Evolutionary conservation across 2,888 invertebrate species (phyloP).

Genomic region (Gerris lacustris): DNA sequence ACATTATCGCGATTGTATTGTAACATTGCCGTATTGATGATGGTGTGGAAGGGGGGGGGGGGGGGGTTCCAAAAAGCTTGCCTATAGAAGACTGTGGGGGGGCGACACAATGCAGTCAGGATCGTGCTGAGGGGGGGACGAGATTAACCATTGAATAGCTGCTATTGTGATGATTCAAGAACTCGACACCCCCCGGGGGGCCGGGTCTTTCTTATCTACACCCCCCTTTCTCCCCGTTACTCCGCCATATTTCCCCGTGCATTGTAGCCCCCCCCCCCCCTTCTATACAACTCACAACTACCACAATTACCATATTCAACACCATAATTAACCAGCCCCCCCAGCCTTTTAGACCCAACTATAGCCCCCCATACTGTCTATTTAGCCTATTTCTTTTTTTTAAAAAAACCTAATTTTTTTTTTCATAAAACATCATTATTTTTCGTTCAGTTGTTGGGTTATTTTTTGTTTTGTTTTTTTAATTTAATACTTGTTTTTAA

Average conservation of each 20-base stretch:
- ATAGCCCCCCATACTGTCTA: not conserved
- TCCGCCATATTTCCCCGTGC: slow-evolving; percentile 2
- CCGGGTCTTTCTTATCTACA: slow-evolving; percentile 27
- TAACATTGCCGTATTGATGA: slow-evolving; percentile 32
- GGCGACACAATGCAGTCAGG: slow-evolving; percentile 31
- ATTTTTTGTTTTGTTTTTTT: too few species aligned
- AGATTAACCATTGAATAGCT: slow-evolving; percentile 32
- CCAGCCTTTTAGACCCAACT: not conserved
- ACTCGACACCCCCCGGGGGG: slow-evolving; percentile 23
- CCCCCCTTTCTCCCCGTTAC: slow-evolving; percentile 7
- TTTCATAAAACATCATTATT: too few species aligned
- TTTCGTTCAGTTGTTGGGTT: too few species aligned
- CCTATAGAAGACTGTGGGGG: too few species aligned
- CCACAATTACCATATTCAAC: slow-evolving; percentile 13
- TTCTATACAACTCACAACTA: not conserved
- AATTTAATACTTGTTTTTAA: too few species aligned
- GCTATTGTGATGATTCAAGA: slow-evolving; percentile 31
- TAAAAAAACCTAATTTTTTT: too few species aligned
- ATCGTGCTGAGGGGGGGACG: slow-evolving; percentile 31
- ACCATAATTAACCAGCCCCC: slow-evolving; percentile 3
- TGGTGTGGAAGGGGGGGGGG: too few species aligned
- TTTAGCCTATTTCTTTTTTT: too few species aligned
- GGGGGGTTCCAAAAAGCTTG: slow-evolving; percentile 31
- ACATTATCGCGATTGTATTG: slow-evolving; percentile 32
- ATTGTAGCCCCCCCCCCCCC: not conserved